Conservation (phyloP, 1,140 invertebrate species). For the Drosophila pseudoobscura region DNA sequence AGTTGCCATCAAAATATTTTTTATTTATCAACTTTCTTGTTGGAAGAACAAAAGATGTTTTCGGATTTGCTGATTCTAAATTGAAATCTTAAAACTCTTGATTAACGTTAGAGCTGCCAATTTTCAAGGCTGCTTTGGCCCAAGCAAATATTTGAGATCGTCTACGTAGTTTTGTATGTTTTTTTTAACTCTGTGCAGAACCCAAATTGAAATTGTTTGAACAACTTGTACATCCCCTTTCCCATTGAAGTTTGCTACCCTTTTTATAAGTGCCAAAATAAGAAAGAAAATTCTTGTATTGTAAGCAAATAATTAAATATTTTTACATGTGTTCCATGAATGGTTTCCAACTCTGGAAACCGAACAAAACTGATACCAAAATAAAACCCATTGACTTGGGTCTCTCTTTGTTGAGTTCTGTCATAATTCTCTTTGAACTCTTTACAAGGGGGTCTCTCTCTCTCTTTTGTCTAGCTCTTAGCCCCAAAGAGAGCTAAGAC, state of each 20-base stretch:
- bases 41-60: too few species aligned
- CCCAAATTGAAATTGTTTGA: neutral
- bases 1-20: too few species aligned
- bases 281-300: neutral
- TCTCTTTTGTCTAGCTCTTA: conserved; percentile 42
- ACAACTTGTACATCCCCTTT: conserved; percentile 5
- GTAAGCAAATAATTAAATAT: conserved; percentile 4
- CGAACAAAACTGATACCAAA: too few species aligned
- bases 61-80: too few species aligned
- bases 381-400: too few species aligned
- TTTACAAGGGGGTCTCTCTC: conserved; percentile 3
- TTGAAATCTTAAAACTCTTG: too few species aligned
- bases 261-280: neutral
- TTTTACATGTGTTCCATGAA: neutral
- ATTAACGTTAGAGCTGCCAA: too few species aligned
- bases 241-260: neutral
- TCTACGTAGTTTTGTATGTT: too few species aligned
- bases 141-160: too few species aligned
- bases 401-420: neutral
- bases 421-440: conserved; percentile 15
- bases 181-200: too few species aligned
- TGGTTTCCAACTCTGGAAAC: neutral
- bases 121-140: too few species aligned
- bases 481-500: neutral
- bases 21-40: too few species aligned